Evolutionary conservation across 2,888 invertebrate genomes (phyloP), one percentile per base, ranked within the genome.

Genomic region (Lepidocyrtinus sp.): DNA sequence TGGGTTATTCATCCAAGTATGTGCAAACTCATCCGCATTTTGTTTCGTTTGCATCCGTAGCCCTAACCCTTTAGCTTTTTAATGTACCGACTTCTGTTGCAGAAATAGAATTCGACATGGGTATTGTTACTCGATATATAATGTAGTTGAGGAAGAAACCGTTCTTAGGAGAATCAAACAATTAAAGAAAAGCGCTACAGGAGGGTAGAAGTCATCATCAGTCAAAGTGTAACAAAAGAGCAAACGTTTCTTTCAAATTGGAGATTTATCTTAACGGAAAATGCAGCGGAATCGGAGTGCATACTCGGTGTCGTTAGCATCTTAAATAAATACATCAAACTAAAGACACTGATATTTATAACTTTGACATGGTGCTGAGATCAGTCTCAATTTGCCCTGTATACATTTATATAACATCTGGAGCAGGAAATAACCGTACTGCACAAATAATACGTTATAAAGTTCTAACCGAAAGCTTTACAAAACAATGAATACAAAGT

Each of bases 181-280:
- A 77, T 77, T 77, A 77, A 72, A 77, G 70, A 77, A 77, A 61
- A 72, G 71, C 77, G 9, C 77, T 22, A 71, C 77, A 26, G 77
- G 77, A 77, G 77, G 77, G 77, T 77, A 77, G 65, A 77, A 72
- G 72, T 77, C 77, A 71, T 77, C 77, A 71, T 65, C 72, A 71
- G 55, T 36, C 75, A 74, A 71, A 75, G 5, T 36, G 36, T 36
- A 36, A 36, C 36, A 36, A 36, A 36, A 36, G 36, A 12, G 5
- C 36, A 12, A 36, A 36, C 36, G n/a, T n/a, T n/a, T n/a, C n/a
- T 36, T 5, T 36, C 12, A 36, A 36, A 36, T 36, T 5, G 36
- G 36, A 36, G 5, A 5, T 5, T 36, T 36, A 36, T n/a, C n/a
- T n/a, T n/a, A n/a, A n/a, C n/a, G n/a, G n/a, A n/a, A n/a, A n/a